Percentiles rank a stretch among this genome's conserved stretches.
Conservation (phyloP, 2,888 invertebrate genomes). For the Parnassius orleans region DNA sequence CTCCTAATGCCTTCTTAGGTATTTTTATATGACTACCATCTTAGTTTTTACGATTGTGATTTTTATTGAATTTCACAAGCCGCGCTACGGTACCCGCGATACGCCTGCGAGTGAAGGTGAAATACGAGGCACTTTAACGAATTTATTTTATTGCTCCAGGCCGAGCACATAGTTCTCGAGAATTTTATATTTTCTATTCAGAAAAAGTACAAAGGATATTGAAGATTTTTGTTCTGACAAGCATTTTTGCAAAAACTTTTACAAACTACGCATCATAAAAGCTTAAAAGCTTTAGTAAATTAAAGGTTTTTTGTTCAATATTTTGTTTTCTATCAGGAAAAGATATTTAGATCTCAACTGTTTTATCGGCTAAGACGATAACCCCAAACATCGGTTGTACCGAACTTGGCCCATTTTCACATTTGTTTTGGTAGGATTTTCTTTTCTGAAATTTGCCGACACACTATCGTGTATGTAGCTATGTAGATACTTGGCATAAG, state of each 20-base stretch:
- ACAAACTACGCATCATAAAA: too few relatives aligned
- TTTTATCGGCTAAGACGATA: too few relatives aligned
- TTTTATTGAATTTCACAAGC: conserved; percentile 73
- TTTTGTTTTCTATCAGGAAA: too few relatives aligned
- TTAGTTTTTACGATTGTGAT: conserved; percentile 79
- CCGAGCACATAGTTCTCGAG: conserved; percentile 50
- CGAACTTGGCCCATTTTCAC: too few relatives aligned
- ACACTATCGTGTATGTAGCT: too few relatives aligned
- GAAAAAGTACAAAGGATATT: conserved; percentile 35
- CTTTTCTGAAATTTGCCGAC: too few relatives aligned
- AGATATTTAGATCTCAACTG: too few relatives aligned
- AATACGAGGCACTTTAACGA: conserved; percentile 72
- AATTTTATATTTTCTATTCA: conserved; percentile 50
- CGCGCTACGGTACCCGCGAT: conserved; percentile 50
- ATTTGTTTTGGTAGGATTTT: too few relatives aligned
- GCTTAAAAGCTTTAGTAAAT: too few relatives aligned
- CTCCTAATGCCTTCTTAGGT: conserved; percentile 77
- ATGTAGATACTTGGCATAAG: too few relatives aligned
- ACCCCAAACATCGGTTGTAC: too few relatives aligned
- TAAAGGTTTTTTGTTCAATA: too few relatives aligned
- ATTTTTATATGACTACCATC: conserved; percentile 76
- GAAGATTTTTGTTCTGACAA: background rate
- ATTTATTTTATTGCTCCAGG: conserved; percentile 73
- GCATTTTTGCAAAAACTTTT: background rate
- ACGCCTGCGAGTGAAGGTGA: conserved; percentile 68